phyloP scores from a whole-genome alignment of 2,888 invertebrate species.

The Aradus depressus region DNA sequence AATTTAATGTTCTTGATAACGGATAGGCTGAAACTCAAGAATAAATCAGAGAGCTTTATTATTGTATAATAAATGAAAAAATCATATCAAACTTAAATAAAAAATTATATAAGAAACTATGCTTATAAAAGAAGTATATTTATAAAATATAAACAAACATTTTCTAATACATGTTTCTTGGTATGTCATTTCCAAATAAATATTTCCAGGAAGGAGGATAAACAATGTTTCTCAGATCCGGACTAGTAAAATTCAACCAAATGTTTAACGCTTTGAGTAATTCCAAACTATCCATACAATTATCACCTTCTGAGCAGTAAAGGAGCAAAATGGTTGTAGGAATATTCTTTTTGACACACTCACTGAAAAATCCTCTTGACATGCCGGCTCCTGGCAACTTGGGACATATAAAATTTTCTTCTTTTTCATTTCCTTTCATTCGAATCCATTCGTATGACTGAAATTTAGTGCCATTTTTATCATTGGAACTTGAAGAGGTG shows the following conservation, averaged over 20 bases:
- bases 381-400: conserved; percentile 23
- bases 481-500: conserved; percentile 10
- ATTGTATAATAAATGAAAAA: conserved; percentile 9
- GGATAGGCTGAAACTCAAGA: too few relatives aligned
- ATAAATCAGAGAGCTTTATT: too few relatives aligned
- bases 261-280: conserved; percentile 18
- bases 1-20: too few relatives aligned
- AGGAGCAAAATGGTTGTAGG: conserved; percentile 19
- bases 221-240: conserved; percentile 14
- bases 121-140: conserved; percentile 2
- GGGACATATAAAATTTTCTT: conserved; percentile 19
- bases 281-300: conserved; percentile 20
- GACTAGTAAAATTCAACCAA: conserved; percentile 16
- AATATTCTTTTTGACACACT: conserved; percentile 13
- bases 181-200: conserved; percentile 24
- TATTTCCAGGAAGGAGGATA: conserved; percentile 27
- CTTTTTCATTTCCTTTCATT: conserved; percentile 20
- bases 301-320: conserved; percentile 27
- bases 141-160: not conserved
- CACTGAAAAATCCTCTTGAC: conserved; percentile 18
- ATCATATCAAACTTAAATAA: not conserved
- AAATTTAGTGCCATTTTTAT: not conserved
- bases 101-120: not conserved
- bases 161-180: conserved; percentile 21
- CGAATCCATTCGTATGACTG: conserved; percentile 19